These are phyloP conservation scores for Opisthograptis luteolata DNA, from an alignment of 2,888 invertebrate species.

Conservation along the genomic window DNA sequence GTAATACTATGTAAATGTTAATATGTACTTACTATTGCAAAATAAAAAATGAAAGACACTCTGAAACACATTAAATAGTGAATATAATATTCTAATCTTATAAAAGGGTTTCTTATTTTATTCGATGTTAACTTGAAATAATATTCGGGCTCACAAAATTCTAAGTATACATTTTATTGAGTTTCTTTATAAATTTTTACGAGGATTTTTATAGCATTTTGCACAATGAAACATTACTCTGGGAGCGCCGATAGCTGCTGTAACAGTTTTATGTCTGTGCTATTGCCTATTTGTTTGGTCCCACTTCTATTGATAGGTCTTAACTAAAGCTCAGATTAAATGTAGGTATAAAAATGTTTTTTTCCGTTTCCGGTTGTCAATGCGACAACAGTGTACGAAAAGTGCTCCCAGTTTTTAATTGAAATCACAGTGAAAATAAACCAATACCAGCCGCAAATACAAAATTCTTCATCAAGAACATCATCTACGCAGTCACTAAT, in stretches of 20 bases:
- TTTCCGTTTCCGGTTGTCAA: not conserved
- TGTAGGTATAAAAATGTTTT: not conserved
- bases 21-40: slow-evolving; percentile 18
- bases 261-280: slow-evolving; percentile 59
- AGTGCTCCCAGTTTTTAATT: not conserved
- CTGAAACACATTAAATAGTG: slow-evolving; percentile 29
- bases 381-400: not conserved
- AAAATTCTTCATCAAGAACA: not conserved
- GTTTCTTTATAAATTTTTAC: slow-evolving; percentile 76
- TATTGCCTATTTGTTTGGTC: slow-evolving; percentile 56
- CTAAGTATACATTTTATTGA: slow-evolving; percentile 74
- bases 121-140: slow-evolving; percentile 58
- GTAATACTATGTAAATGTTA: slow-evolving; percentile 4
- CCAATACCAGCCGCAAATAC: not conserved
- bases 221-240: slow-evolving; percentile 71
- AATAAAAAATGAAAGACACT: slow-evolving; percentile 25
- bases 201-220: slow-evolving; percentile 72
- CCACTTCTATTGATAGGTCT: slow-evolving; percentile 39
- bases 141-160: slow-evolving; percentile 69
- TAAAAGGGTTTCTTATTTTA: slow-evolving; percentile 48
- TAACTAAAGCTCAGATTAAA: slow-evolving; percentile 1
- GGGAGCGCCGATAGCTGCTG: slow-evolving; percentile 48
- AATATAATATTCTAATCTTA: slow-evolving; percentile 40
- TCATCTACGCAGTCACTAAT: not conserved
- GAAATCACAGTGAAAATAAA: not conserved